Percentiles rank a stretch among this genome's conserved stretches.
These are phyloP conservation scores for Rhyacophila brunnea DNA, from an alignment of 1,140 invertebrate genomes.

Conservation along the genomic window DNA sequence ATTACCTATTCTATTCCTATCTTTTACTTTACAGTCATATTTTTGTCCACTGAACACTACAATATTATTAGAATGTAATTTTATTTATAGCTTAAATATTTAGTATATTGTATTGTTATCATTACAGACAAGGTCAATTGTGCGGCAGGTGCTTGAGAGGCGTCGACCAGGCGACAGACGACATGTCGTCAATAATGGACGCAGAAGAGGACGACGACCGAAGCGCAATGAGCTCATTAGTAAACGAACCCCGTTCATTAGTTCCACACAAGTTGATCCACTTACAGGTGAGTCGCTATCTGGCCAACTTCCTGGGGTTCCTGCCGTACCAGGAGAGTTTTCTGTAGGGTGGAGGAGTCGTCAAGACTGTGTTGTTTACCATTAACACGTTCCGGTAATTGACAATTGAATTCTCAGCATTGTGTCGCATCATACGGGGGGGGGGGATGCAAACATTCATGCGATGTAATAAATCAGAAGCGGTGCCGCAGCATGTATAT, in stretches of 20 bases:
- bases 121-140: conserved; percentile 70
- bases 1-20: too few species aligned
- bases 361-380: neutral
- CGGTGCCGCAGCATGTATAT: too few species aligned
- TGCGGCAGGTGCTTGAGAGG: conserved; percentile 73
- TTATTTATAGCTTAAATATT: too few species aligned
- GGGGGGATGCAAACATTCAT: neutral
- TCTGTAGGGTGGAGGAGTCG: conserved; percentile 13
- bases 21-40: too few species aligned
- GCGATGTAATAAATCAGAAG: neutral
- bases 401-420: conserved; percentile 22
- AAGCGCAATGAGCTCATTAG: conserved; percentile 64
- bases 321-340: conserved; percentile 32
- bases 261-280: conserved; percentile 31
- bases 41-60: too few species aligned
- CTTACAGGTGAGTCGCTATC: conserved; percentile 34
- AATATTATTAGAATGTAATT: too few species aligned
- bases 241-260: conserved; percentile 47
- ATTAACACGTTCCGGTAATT: conserved; percentile 22
- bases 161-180: conserved; percentile 61
- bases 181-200: conserved; percentile 67
- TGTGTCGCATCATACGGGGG: conserved; percentile 8
- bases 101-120: neutral
- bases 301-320: conserved; percentile 37
- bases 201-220: conserved; percentile 73